Evolutionary conservation across 2,113 vertebrate genomes (phyloP).

Genomic region (Dendropsophus ebraccatus): DNA sequence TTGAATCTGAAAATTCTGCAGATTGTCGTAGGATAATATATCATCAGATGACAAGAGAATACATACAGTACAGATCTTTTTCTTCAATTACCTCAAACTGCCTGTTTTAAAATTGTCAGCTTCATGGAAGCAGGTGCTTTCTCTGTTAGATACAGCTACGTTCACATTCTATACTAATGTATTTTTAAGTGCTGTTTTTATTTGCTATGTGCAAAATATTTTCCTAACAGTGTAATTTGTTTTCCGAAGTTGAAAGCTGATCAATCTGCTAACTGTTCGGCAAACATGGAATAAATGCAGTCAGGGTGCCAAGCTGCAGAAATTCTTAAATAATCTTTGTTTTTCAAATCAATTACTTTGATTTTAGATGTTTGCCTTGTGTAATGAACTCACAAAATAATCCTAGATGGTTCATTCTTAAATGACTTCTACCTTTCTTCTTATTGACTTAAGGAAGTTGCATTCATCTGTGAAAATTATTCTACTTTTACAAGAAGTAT

Average conservation of each 20-base stretch:
- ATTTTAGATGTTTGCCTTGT: slow-evolving; percentile 38
- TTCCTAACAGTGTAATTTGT: slow-evolving; percentile 17
- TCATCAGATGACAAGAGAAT: not conserved
- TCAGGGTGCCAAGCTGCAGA: not conserved
- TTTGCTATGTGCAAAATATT: slow-evolving; percentile 42
- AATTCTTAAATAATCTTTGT: slow-evolving; percentile 47
- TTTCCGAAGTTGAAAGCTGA: slow-evolving; percentile 31
- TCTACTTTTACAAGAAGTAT: not conserved
- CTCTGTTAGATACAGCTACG: not conserved
- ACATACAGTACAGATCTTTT: not conserved
- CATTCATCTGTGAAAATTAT: slow-evolving; percentile 6
- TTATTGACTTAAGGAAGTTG: slow-evolving; percentile 13
- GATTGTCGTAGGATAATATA: not conserved
- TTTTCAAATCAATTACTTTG: slow-evolving; percentile 49
- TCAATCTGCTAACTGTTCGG: slow-evolving; percentile 35
- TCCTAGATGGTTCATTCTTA: slow-evolving; percentile 17
- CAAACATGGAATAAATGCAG: slow-evolving; percentile 10
- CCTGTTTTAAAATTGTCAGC: slow-evolving; percentile 22
- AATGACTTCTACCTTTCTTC: slow-evolving; percentile 1
- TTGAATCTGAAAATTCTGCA: not conserved
- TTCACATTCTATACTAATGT: slow-evolving; percentile 38
- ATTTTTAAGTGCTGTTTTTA: slow-evolving; percentile 51
- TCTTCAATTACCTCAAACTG: slow-evolving; percentile 31
- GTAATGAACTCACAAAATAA: slow-evolving; percentile 51
- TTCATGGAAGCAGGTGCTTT: not conserved